Percentiles rank a stretch among this genome's conserved stretches.
These are phyloP conservation scores for Pampus argenteus DNA, from an alignment of 2,797 vertebrate genomes.

Conservation along the genomic window DNA sequence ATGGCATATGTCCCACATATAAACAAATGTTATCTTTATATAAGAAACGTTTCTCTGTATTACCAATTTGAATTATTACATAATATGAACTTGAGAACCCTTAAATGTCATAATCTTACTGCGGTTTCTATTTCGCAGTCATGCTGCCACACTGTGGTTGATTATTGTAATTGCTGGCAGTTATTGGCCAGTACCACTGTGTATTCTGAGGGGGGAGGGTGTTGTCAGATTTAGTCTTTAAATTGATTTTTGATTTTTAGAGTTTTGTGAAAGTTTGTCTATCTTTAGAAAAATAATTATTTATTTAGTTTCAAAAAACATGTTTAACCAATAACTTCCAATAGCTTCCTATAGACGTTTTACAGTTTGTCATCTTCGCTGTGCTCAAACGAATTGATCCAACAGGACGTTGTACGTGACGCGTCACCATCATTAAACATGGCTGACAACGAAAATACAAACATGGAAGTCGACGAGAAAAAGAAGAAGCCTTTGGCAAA, in stretches of 20 bases:
- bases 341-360: not conserved
- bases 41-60: not conserved
- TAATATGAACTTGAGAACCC: conserved; percentile 30
- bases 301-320: fast-evolving
- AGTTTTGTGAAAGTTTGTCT: fast-evolving
- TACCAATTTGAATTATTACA: conserved; percentile 28
- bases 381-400: conserved; percentile 10
- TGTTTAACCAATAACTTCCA: fast-evolving
- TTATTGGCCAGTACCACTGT: conserved; percentile 46
- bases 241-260: not conserved
- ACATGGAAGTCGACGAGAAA: conserved; percentile 66
- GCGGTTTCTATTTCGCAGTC: not conserved
- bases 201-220: not conserved
- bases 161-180: not conserved
- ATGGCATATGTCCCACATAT: not conserved
- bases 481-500: conserved; percentile 42
- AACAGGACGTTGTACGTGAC: conserved; percentile 36
- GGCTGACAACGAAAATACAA: conserved; percentile 80
- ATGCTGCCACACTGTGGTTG: conserved; percentile 30
- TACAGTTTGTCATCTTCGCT: not conserved
- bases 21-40: not conserved
- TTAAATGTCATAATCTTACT: not conserved
- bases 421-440: conserved; percentile 73
- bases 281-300: fast-evolving
- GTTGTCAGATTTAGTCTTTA: not conserved